These are phyloP conservation scores for Leptopilina clavipes DNA, from an alignment of 1,140 invertebrate species.

Conservation along the genomic window DNA sequence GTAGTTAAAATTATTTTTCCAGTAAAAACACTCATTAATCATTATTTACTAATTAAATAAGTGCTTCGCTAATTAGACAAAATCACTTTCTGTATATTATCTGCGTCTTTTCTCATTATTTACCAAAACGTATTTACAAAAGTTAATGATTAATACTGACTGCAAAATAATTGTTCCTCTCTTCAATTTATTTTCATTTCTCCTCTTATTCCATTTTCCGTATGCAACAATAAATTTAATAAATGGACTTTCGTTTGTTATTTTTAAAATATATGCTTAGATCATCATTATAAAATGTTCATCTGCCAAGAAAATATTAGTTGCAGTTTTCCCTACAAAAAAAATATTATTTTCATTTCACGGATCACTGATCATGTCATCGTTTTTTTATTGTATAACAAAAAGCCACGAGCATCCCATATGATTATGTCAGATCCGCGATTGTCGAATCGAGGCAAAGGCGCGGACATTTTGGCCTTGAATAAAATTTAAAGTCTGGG, in stretches of 20 bases:
- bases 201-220: too few species aligned
- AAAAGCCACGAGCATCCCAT: neutral
- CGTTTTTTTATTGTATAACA: neutral
- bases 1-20: too few species aligned
- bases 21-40: too few species aligned
- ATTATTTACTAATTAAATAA: too few species aligned
- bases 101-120: neutral
- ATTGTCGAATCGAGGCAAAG: neutral
- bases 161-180: neutral
- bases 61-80: neutral
- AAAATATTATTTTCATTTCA: too few species aligned
- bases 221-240: too few species aligned
- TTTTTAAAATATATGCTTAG: too few species aligned
- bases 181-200: neutral
- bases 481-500: slow-evolving; percentile 10
- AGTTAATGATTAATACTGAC: slow-evolving; percentile 6
- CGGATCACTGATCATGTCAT: neutral
- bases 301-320: too few species aligned
- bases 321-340: too few species aligned
- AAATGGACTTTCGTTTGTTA: too few species aligned
- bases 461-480: neutral
- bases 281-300: too few species aligned
- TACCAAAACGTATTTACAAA: neutral
- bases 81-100: neutral
- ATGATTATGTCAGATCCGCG: slow-evolving; percentile 7